These are phyloP conservation scores for Atopsyche davidsoni DNA, from an alignment of 1,140 invertebrate species.

Conservation along the genomic window DNA sequence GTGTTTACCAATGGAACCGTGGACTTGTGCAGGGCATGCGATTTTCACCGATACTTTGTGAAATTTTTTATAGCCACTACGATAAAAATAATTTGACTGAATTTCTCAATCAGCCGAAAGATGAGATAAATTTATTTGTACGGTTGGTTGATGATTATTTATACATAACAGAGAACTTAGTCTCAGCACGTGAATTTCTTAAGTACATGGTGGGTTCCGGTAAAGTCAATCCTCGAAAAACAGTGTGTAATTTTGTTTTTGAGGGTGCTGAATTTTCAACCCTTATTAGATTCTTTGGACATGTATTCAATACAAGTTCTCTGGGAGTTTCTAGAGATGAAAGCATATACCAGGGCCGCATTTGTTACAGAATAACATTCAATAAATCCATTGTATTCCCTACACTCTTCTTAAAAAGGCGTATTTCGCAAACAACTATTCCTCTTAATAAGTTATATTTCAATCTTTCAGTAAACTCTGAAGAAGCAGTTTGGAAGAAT, in stretches of 20 bases:
- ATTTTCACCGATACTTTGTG: slow-evolving; percentile 45
- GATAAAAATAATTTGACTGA: slow-evolving; percentile 39
- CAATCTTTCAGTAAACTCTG: slow-evolving; percentile 39
- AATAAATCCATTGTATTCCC: slow-evolving; percentile 35
- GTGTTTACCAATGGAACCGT: slow-evolving; percentile 42
- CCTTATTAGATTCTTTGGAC: slow-evolving; percentile 41
- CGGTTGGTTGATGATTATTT: slow-evolving; percentile 47
- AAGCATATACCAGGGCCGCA: slow-evolving; percentile 39
- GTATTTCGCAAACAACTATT: slow-evolving; percentile 43
- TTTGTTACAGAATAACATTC: slow-evolving; percentile 46
- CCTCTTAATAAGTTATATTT: slow-evolving; percentile 41
- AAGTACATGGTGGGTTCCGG: slow-evolving; percentile 37
- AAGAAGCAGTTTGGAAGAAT: slow-evolving; percentile 40
- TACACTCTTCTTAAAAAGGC: slow-evolving; percentile 38
- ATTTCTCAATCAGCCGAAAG: slow-evolving; percentile 21
- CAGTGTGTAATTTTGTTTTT: slow-evolving; percentile 40
- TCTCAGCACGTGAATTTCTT: slow-evolving; percentile 39
- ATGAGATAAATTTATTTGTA: slow-evolving; percentile 36
- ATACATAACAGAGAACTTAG: slow-evolving; percentile 40
- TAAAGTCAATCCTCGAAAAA: slow-evolving; percentile 44
- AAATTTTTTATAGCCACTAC: slow-evolving; percentile 41
- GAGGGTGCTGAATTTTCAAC: slow-evolving; percentile 33
- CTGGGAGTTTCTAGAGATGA: slow-evolving; percentile 39
- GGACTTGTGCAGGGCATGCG: slow-evolving; percentile 46
- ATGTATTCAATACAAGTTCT: slow-evolving; percentile 37